Conservation (phyloP, 1,140 invertebrate species). For the Listronotus oregonensis region DNA sequence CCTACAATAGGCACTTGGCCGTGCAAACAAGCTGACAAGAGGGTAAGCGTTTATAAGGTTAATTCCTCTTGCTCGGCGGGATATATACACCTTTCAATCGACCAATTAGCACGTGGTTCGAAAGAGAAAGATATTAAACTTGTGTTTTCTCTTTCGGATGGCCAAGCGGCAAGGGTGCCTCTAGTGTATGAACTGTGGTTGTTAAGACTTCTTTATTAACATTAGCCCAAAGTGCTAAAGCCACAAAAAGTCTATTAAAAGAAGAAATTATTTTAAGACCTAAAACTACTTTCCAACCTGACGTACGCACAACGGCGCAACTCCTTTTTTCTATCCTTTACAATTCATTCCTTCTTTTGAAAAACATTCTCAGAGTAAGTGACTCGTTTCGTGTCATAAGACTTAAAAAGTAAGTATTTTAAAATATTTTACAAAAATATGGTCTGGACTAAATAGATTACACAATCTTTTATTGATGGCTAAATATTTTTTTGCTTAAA, state of each 20-base stretch:
- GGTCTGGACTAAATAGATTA: conserved; percentile 8
- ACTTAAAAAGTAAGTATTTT: conserved; percentile 52
- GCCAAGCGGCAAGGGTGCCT: too few species aligned
- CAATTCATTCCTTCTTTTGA: conserved; percentile 1
- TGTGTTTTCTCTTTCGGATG: too few species aligned
- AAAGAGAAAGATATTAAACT: too few species aligned
- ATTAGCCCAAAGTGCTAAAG: not conserved
- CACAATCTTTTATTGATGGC: not conserved
- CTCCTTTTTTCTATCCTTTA: not conserved
- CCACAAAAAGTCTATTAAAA: not conserved
- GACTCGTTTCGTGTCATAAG: conserved; percentile 52
- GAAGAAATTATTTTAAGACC: not conserved
- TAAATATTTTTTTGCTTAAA: conserved; percentile 21
- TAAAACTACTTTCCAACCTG: not conserved
- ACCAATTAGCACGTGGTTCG: too few species aligned
- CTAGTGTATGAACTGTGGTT: too few species aligned
- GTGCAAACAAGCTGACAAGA: too few species aligned
- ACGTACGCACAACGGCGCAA: not conserved
- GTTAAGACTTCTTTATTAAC: too few species aligned
- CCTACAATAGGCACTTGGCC: too few species aligned
- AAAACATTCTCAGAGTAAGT: conserved; percentile 1
- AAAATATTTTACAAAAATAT: conserved; percentile 28
- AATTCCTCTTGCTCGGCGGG: too few species aligned
- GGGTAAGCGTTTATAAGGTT: too few species aligned
- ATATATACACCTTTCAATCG: too few species aligned